phyloP scores from a whole-genome alignment of 1,140 invertebrate species.

The Drosophila setifemur region DNA sequence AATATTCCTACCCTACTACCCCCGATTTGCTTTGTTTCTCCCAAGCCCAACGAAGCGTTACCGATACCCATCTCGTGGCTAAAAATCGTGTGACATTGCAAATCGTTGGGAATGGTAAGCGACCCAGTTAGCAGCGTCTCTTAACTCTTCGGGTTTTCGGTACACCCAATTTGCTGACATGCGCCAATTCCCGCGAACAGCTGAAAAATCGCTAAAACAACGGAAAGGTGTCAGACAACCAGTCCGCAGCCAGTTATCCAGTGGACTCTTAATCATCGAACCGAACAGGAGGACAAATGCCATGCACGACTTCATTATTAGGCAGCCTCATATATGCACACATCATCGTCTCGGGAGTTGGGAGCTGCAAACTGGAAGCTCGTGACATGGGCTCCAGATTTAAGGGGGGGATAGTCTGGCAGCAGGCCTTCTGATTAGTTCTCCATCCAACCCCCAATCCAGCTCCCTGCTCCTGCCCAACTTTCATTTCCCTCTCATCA shows the following conservation, averaged over 20 bases:
- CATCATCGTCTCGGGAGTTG: constrained; percentile 41
- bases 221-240: constrained; percentile 67
- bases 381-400: constrained; percentile 60
- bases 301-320: constrained; percentile 79
- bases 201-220: neutral
- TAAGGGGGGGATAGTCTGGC: constrained; percentile 11
- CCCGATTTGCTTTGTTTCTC: neutral
- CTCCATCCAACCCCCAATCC: too few relatives aligned
- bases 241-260: constrained; percentile 16
- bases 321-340: constrained; percentile 73
- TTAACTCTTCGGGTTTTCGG: neutral
- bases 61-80: constrained; percentile 15
- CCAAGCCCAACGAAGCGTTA: neutral
- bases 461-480: too few relatives aligned
- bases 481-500: constrained; percentile 68
- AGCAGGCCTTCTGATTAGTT: constrained; percentile 65
- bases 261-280: constrained; percentile 58
- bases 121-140: constrained; percentile 27
- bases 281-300: constrained; percentile 52
- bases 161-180: constrained; percentile 47
- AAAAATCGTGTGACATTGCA: constrained; percentile 38
- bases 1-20: neutral
- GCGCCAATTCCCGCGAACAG: constrained; percentile 39
- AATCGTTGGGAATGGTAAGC: constrained; percentile 16
- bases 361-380: constrained; percentile 52